Conservation (phyloP, 2,888 invertebrate species). For the Acanthosepion lycidas region DNA sequence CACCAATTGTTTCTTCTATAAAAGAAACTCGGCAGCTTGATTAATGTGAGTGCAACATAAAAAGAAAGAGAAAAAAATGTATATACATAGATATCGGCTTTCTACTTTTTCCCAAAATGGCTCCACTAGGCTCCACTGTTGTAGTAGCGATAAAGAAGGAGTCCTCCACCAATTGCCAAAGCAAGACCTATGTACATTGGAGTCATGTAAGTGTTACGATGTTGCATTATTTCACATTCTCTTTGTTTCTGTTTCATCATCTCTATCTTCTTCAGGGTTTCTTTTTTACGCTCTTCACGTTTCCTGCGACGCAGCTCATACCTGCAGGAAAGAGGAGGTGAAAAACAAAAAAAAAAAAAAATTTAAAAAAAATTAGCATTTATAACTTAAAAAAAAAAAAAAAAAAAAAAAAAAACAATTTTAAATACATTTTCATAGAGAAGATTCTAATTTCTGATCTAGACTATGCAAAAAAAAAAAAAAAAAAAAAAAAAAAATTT, state of each 20-base stretch:
- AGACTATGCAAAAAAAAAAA: too few relatives aligned
- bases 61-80: neutral
- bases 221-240: slow-evolving; percentile 59
- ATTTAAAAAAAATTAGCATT: too few relatives aligned
- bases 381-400: too few relatives aligned
- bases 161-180: slow-evolving; percentile 41
- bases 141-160: slow-evolving; percentile 43
- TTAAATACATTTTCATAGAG: too few relatives aligned
- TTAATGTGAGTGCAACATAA: neutral
- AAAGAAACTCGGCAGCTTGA: neutral
- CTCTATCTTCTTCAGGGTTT: slow-evolving; percentile 67
- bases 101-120: neutral
- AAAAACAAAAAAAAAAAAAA: too few relatives aligned
- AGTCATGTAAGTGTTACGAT: slow-evolving; percentile 36
- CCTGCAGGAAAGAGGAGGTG: slow-evolving; percentile 53
- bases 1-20: neutral
- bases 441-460: too few relatives aligned
- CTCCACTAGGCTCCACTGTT: neutral
- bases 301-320: slow-evolving; percentile 63
- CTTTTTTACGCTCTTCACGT: slow-evolving; percentile 67
- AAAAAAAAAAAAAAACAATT: too few relatives aligned
- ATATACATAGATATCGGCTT: neutral
- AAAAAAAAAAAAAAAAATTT: too few relatives aligned
- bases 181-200: slow-evolving; percentile 24
- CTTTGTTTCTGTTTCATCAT: slow-evolving; percentile 69